phyloP scores from a whole-genome alignment of 53 echinoderm and acorn worm genomes.

The Astropecten irregularis region DNA sequence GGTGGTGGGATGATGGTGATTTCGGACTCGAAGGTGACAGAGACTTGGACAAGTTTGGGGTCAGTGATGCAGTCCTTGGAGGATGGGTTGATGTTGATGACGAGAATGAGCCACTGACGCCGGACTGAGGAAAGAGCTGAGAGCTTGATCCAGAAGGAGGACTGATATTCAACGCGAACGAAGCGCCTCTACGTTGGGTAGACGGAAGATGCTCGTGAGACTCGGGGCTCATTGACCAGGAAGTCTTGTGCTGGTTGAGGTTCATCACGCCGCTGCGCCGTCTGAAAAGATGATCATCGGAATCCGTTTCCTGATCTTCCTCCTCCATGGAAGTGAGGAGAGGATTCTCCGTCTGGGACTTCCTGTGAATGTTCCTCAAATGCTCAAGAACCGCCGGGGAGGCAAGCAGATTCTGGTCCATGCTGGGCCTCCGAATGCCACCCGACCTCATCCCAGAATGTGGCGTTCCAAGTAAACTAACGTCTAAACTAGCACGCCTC shows the following conservation, averaged over 20 bases:
- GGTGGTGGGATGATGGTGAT: not conserved
- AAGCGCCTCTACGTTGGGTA: not conserved
- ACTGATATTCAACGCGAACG: not conserved
- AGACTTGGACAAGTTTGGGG: slow-evolving; percentile 17
- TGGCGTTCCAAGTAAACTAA: not conserved
- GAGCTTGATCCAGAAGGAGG: not conserved
- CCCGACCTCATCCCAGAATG: not conserved
- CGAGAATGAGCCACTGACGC: not conserved
- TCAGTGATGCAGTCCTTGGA: not conserved
- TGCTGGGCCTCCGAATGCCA: not conserved
- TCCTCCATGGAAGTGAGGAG: slow-evolving; percentile 1
- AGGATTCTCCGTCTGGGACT: slow-evolving; percentile 23
- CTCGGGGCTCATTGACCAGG: slow-evolving; percentile 3
- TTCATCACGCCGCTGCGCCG: too few species aligned
- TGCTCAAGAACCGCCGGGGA: slow-evolving; percentile 15
- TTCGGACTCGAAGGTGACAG: not conserved
- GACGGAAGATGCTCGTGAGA: not conserved
- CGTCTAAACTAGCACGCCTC: slow-evolving; percentile 20
- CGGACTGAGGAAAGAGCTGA: not conserved
- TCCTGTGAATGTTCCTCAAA: slow-evolving; percentile 33
- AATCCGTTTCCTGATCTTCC: not conserved
- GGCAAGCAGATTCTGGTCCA: slow-evolving; percentile 15
- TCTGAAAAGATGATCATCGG: not conserved
- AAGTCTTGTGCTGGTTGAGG: not conserved
- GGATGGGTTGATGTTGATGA: not conserved